Evolutionary conservation across 2,888 invertebrate genomes (phyloP).

Genomic region (Cyrtodaria siliqua): DNA sequence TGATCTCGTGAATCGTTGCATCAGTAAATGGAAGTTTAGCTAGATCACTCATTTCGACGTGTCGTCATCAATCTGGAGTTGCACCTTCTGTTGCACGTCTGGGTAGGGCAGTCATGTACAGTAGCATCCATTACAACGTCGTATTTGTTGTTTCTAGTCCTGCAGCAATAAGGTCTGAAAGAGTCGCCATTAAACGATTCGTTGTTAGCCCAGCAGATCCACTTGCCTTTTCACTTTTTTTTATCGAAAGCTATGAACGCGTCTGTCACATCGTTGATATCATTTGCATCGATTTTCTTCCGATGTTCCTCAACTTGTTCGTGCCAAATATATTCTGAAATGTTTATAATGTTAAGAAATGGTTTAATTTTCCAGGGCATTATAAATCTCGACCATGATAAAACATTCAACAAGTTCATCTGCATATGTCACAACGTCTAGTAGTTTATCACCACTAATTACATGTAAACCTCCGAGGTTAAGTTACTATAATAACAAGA

Average conservation of each 20-base stretch:
- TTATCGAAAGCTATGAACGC: constrained; percentile 54
- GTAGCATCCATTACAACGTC: constrained; percentile 16
- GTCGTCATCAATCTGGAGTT: constrained; percentile 68
- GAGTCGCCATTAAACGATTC: constrained; percentile 24
- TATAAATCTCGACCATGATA: constrained; percentile 63
- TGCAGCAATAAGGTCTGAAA: constrained; percentile 65
- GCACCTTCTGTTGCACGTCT: constrained; percentile 60
- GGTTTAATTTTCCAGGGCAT: constrained; percentile 35
- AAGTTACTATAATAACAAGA: too few species aligned
- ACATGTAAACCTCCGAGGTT: too few species aligned
- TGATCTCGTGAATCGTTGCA: constrained; percentile 67
- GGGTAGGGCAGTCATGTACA: constrained; percentile 62
- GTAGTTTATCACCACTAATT: too few species aligned
- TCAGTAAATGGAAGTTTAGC: constrained; percentile 54
- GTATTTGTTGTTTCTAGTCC: constrained; percentile 66
- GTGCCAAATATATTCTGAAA: not conserved
- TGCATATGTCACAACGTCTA: too few species aligned
- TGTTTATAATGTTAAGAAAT: constrained; percentile 34
- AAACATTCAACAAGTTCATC: constrained; percentile 63
- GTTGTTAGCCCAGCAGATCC: too few species aligned
- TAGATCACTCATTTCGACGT: constrained; percentile 45
- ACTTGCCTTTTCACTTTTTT: not conserved
- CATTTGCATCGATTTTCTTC: not conserved
- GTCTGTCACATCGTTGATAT: constrained; percentile 70
- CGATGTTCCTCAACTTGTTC: constrained; percentile 4